Base-by-base conservation (phyloP, 2,113 vertebrate genomes). In the Microcebus tavaratra region DNA sequence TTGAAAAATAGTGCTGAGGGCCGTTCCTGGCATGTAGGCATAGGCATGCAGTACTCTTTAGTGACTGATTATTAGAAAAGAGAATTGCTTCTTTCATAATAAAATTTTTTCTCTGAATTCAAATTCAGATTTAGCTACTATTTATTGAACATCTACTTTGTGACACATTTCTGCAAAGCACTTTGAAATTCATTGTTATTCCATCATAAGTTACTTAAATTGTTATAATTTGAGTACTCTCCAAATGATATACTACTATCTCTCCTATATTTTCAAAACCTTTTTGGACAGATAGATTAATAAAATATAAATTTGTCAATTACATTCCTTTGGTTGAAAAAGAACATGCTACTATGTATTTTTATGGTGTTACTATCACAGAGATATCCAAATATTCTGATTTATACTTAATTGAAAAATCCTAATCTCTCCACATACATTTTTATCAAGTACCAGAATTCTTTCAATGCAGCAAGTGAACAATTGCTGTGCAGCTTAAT, bases 361-460 rank as follows among this genome's bases (percentile, higher is more conserved):
- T 86, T 81, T 85, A 3, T 48, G 70, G 8, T 36, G 21, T 59
- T 79, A 65, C 23, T 86, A 82, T 88, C 13, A 76, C 7, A 75
- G 67, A 81, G 83, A 73, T 81, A 88, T 61, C 21, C 29, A 75
- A 36, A 73, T 73, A 92, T 59, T 90, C 21, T 68, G 13, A 78
- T 31, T 91, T 91, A 31, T n/a, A 83, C 20, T 80, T 82, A 65
- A 45, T 73, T 96, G 88, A 1, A 65, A 91, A 91, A 59, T 91
- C 3, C 31, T 88, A 70, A 57, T 67, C 8, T 76, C 9, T 78
- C 11, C 50, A 76, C 17, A 84, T 81, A 65, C 20, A 75, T 61
- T 92, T 95, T 88, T 18, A 57, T 90, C 36, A 73, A 94, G 42
- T 76, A 39, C 15, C 59, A 93, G 53, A 67, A 90, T 88, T 85